Conservation (phyloP, 2,113 vertebrate genomes). For the Gymnarchus niloticus region DNA sequence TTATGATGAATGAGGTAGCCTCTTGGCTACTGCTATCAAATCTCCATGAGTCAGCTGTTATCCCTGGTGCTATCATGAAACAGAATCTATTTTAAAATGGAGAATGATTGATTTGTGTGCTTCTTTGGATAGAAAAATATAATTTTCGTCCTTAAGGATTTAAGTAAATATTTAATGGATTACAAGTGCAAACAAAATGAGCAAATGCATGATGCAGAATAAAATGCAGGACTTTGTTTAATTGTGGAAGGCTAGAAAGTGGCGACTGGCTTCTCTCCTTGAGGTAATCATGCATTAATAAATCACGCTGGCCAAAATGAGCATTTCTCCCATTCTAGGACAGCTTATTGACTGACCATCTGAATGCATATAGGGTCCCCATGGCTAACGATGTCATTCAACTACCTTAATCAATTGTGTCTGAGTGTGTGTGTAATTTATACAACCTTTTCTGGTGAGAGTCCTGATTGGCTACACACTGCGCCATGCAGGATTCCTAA, state of each 20-base stretch:
- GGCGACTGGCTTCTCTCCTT: not conserved
- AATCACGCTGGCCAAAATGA: not conserved
- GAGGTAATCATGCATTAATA: not conserved
- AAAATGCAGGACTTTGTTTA: not conserved
- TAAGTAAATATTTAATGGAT: not conserved
- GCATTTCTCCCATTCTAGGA: not conserved
- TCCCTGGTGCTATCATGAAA: not conserved
- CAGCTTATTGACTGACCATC: not conserved
- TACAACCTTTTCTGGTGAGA: not conserved
- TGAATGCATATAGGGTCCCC: not conserved
- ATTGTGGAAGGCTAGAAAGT: not conserved
- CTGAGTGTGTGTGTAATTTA: not conserved
- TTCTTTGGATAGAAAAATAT: not conserved
- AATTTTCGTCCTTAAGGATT: not conserved
- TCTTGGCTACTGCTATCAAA: not conserved
- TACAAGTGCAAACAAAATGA: not conserved
- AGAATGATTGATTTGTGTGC: not conserved
- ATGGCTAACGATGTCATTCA: not conserved
- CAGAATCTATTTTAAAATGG: not conserved
- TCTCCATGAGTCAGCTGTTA: slow-evolving; percentile 5
- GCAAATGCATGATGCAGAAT: not conserved
- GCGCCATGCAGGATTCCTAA: not conserved
- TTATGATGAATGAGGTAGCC: not conserved
- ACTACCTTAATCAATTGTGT: not conserved
- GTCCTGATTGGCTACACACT: not conserved